Conservation (phyloP, 2,797 vertebrate genomes). For the Pogoniulus pusillus region DNA sequence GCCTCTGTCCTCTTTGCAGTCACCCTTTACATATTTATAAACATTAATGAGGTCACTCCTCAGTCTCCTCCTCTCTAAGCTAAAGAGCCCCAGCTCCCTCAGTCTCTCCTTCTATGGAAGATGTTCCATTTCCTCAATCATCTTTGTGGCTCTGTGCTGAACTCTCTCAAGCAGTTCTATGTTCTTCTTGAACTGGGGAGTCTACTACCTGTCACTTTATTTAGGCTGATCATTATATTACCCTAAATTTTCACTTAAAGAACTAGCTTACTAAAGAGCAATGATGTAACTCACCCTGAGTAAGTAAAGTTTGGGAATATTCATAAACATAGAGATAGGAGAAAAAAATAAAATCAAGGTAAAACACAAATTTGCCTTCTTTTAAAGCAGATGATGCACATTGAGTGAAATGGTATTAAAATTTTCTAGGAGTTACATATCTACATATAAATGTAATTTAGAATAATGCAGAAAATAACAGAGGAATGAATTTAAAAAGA, state of each 20-base stretch:
- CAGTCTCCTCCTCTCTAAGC: too few relatives aligned
- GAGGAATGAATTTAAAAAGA: neutral
- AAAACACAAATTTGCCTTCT: rapidly evolving
- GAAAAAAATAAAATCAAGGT: too few relatives aligned
- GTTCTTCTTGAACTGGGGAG: too few relatives aligned
- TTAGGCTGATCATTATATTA: neutral
- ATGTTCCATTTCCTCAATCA: too few relatives aligned
- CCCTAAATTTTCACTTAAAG: neutral
- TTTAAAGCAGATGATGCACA: neutral
- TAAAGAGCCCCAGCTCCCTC: too few relatives aligned
- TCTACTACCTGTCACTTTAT: neutral
- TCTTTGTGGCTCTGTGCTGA: too few relatives aligned
- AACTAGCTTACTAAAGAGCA: neutral
- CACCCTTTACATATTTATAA: too few relatives aligned
- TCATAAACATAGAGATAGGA: neutral
- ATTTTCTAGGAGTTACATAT: neutral
- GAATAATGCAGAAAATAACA: neutral
- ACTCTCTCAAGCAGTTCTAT: too few relatives aligned
- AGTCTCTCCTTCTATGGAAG: too few relatives aligned
- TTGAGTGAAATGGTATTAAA: neutral
- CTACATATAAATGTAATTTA: rapidly evolving
- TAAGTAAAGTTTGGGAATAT: neutral
- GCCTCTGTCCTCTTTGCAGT: too few relatives aligned
- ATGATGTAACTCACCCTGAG: neutral
- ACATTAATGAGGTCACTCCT: too few relatives aligned